These are phyloP conservation scores for Chloroceryle aenea DNA, from an alignment of 2,113 vertebrate species.

Conservation along the genomic window DNA sequence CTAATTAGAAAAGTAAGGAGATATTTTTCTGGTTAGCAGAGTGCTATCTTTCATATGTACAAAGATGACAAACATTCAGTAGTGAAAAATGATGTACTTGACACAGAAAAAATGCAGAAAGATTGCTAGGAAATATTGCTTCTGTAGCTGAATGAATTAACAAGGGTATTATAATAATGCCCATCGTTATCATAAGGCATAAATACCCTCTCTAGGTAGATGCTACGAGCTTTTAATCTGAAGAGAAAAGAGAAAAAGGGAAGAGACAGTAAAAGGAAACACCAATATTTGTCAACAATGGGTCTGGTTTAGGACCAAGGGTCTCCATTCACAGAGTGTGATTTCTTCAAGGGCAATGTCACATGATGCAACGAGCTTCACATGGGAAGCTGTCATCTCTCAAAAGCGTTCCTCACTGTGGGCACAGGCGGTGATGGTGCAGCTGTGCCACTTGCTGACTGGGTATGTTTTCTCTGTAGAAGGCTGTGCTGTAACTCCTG, in stretches of 20 bases:
- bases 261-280: background rate
- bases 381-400: background rate
- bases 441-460: background rate
- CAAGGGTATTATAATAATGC: background rate
- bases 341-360: background rate
- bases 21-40: background rate
- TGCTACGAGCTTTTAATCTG: background rate
- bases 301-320: background rate
- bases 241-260: background rate
- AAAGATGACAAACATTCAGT: background rate
- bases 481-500: background rate
- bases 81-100: background rate
- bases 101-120: background rate
- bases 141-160: background rate
- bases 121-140: background rate
- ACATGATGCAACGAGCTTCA: accelerated
- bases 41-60: background rate
- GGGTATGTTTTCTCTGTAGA: accelerated
- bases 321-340: background rate
- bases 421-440: accelerated
- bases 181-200: background rate
- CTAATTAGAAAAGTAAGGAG: background rate
- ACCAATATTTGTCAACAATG: background rate
- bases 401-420: background rate
- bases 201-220: background rate